phyloP scores from a whole-genome alignment of 2,888 invertebrate species.

The Oscheius sp. region DNA sequence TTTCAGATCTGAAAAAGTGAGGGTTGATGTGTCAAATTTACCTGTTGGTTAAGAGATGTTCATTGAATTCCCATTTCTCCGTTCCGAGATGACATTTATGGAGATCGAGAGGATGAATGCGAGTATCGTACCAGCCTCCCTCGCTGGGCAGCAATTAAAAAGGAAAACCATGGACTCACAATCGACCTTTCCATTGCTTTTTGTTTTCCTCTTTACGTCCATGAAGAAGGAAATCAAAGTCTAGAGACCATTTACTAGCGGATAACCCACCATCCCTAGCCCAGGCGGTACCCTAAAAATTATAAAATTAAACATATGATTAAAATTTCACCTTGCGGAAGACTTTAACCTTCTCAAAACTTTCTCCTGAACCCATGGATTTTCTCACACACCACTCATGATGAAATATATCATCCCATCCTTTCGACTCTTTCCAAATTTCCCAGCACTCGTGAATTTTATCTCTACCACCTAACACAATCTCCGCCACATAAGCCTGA shows the following conservation, averaged over 20 bases:
- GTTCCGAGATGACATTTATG: conserved; percentile 12
- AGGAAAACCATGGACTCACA: neutral
- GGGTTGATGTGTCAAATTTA: neutral
- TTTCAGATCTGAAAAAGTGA: conserved; percentile 2
- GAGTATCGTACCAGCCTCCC: conserved; percentile 22
- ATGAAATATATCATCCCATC: conserved; percentile 54
- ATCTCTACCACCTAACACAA: conserved; percentile 9
- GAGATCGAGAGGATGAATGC: conserved; percentile 15
- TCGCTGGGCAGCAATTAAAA: neutral
- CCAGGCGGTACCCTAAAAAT: conserved; percentile 44
- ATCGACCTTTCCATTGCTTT: conserved; percentile 1
- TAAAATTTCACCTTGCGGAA: conserved; percentile 36
- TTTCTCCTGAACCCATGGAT: conserved; percentile 45
- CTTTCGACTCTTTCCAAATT: conserved; percentile 43
- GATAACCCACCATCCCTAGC: conserved; percentile 46
- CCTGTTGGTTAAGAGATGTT: conserved; percentile 8
- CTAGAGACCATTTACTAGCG: conserved; percentile 35
- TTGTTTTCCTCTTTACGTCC: conserved; percentile 37
- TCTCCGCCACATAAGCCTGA: conserved; percentile 45
- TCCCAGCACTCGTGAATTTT: conserved; percentile 37
- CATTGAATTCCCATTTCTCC: conserved; percentile 13
- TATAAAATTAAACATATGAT: neutral
- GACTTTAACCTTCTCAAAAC: conserved; percentile 41
- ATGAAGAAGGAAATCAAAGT: conserved; percentile 49
- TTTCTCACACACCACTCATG: conserved; percentile 59